Conservation (phyloP, 2,113 vertebrate species). For the Sturnus vulgaris region DNA sequence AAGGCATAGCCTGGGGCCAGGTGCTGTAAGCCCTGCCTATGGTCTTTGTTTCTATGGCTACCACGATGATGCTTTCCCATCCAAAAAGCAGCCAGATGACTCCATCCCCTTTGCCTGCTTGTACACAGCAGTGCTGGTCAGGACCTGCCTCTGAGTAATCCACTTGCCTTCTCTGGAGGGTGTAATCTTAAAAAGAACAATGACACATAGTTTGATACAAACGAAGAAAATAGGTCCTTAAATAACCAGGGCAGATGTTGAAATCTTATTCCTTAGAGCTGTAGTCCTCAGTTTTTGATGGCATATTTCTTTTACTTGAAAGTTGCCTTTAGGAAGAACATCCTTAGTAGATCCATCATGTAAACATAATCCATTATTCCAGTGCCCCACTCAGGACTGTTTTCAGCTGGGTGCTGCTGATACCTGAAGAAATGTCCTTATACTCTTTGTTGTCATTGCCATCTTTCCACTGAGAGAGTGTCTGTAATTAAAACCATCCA, state of each 20-base stretch:
- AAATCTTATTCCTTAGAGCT: not conserved
- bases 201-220: not conserved
- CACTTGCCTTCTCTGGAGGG: not conserved
- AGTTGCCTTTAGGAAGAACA: not conserved
- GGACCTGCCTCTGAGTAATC: conserved; percentile 23
- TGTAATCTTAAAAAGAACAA: not conserved
- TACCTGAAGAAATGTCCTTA: not conserved
- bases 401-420: not conserved
- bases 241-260: not conserved
- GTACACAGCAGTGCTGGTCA: not conserved
- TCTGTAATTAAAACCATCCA: not conserved
- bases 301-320: not conserved
- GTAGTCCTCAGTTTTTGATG: not conserved
- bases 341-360: not conserved
- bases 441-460: not conserved
- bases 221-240: not conserved
- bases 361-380: not conserved
- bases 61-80: not conserved
- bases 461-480: not conserved
- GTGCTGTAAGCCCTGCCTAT: not conserved
- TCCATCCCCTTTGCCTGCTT: not conserved
- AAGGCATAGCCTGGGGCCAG: not conserved
- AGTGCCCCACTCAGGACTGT: not conserved
- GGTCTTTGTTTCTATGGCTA: not conserved
- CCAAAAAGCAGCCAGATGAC: not conserved